Base-by-base conservation (phyloP, 2,113 vertebrate genomes). In the Gadus chalcogrammus region DNA sequence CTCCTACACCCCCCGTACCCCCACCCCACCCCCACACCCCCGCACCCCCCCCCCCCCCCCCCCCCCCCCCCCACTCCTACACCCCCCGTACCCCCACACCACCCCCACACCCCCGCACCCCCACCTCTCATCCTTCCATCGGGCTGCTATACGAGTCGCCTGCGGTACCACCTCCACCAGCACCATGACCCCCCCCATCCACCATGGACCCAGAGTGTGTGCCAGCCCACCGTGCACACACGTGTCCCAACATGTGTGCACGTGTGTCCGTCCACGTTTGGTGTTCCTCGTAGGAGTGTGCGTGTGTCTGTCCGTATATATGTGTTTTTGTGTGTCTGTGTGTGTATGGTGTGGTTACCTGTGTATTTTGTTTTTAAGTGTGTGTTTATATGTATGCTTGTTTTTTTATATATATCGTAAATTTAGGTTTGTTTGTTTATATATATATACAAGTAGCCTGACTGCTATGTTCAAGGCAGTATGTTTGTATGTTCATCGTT, bases 101-200 rank as follows among this genome's bases (percentile, higher is more conserved):
- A n/a, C n/a, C n/a, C n/a, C n/a, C n/a, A 31, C 28, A 31, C 28
- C 28, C 28, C 28, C 28, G 61, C 31, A 11, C 42, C 42, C 42
- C 42, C 68, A 73, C 74, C 74, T 66, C 42, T 13, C 42, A 11
- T 48, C 42, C 42, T 48, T 9, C 42, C 42, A 13, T 48, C 42
- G 6, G 7, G 42, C 42, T 11, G 9, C 6, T 48, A 4, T 48
- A 11, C 42, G 9, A 13, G 42, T 48, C 9, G 7, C 42, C 8
- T 48, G 7, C 42, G 9, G 42, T 13, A 5, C 8, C 42, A 48
- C 42, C 7, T 48, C 6, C 4, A 13, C 42, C 42, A 48, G 7
- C 2, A 11, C 12, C 42, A 48, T 48, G 7, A 31, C 5, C 2
- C 5, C 31, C 31, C 31, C 2, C 31, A 31, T 31, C 31, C 3